A percentile compares a stretch with the other conserved stretches of the same genome.
Evolutionary conservation across 2,888 invertebrate species (phyloP).

Genomic region (Drosophila ustulata): DNA sequence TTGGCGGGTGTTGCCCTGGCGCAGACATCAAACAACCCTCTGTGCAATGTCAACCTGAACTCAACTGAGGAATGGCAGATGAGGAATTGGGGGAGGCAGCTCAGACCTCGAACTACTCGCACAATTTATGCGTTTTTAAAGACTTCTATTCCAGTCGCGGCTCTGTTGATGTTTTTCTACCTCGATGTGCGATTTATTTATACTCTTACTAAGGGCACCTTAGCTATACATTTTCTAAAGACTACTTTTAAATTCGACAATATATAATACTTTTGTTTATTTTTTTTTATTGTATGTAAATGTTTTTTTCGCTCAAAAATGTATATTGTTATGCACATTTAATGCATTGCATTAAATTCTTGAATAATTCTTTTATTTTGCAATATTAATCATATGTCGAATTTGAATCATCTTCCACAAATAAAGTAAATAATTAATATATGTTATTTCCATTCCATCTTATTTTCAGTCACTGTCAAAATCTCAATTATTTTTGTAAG

Average conservation of each 20-base stretch:
- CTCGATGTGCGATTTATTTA: constrained; percentile 20
- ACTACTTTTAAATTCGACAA: too few species aligned
- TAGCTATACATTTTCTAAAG: background rate
- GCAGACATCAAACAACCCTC: constrained; percentile 56
- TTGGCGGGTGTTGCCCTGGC: constrained; percentile 12
- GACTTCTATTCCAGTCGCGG: constrained; percentile 45
- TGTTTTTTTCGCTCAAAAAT: too few species aligned
- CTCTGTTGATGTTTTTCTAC: constrained; percentile 42
- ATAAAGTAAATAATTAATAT: too few species aligned
- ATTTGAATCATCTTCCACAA: too few species aligned
- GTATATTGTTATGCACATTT: background rate
- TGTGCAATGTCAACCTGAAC: constrained; percentile 50
- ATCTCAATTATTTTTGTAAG: too few species aligned
- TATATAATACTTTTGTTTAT: background rate
- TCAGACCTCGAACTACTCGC: background rate
- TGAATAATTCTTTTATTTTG: too few species aligned
- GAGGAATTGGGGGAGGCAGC: background rate
- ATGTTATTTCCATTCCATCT: background rate
- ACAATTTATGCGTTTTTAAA: constrained; percentile 77
- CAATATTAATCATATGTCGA: too few species aligned
- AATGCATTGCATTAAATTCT: background rate
- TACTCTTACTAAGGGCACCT: constrained; percentile 20
- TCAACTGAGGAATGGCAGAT: background rate
- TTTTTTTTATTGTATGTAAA: too few species aligned
- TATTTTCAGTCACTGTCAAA: too few species aligned